Percentiles rank a stretch among this genome's conserved stretches.
phyloP scores from a whole-genome alignment of 2,888 invertebrate genomes.

The Cataglyphis cursor region DNA sequence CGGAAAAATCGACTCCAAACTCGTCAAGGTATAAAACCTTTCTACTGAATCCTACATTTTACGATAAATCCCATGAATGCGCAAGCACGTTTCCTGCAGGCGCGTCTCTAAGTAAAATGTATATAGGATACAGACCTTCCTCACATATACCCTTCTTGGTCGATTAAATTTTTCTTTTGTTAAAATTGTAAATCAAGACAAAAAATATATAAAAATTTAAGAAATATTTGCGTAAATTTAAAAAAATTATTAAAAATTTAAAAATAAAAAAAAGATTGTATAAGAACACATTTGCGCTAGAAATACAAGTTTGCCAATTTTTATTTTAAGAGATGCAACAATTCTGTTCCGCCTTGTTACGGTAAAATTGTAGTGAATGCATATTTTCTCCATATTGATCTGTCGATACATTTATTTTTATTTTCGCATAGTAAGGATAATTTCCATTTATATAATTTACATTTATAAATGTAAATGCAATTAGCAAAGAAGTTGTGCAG shows the following conservation, averaged over 20 bases:
- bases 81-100: constrained; percentile 38
- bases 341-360: neutral
- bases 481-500: neutral
- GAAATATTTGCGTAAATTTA: neutral
- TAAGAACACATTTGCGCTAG: neutral
- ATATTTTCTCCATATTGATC: neutral
- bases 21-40: constrained; percentile 49
- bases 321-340: neutral
- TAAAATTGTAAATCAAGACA: constrained; percentile 7
- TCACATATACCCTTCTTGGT: neutral
- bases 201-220: neutral
- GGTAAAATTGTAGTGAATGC: neutral
- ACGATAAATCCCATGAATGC: constrained; percentile 54
- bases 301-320: neutral
- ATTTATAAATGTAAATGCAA: neutral
- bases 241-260: neutral
- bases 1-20: constrained; percentile 20
- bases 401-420: neutral
- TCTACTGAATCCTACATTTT: constrained; percentile 50
- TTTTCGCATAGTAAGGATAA: neutral
- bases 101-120: constrained; percentile 35
- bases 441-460: too few species aligned
- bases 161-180: constrained; percentile 39
- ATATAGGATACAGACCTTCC: neutral
- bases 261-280: neutral